Conservation (phyloP, 2,888 invertebrate species). For the Phyllotreta striolata region DNA sequence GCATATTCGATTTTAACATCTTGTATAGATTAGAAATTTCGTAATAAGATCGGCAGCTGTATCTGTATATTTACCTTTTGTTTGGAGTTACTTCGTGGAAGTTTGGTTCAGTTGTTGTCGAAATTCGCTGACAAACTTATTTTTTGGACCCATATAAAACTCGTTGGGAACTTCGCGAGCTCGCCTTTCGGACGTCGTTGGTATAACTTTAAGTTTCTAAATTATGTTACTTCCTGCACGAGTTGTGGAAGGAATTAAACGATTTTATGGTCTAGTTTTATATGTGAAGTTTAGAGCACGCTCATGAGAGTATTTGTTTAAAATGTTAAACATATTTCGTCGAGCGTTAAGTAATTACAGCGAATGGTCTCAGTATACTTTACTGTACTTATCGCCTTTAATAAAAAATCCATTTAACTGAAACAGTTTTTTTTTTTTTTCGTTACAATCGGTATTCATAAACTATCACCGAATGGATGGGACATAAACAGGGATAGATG, state of each 20-base stretch:
- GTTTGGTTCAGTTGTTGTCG: too few relatives aligned
- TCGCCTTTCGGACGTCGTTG: conserved; percentile 4
- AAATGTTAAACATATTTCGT: not conserved
- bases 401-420: too few relatives aligned
- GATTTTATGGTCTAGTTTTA: conserved; percentile 11
- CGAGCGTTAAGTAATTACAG: not conserved
- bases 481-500: not conserved
- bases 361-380: too few relatives aligned
- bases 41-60: too few relatives aligned
- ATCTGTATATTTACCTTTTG: too few relatives aligned
- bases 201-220: conserved; percentile 5
- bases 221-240: conserved; percentile 5
- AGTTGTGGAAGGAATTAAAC: conserved; percentile 9
- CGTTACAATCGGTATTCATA: too few relatives aligned
- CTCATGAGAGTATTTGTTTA: not conserved
- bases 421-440: too few relatives aligned
- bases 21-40: too few relatives aligned
- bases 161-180: conserved; percentile 3
- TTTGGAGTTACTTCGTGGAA: too few relatives aligned
- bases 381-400: too few relatives aligned
- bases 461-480: too few relatives aligned
- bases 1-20: too few relatives aligned
- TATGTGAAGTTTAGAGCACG: conserved; percentile 11
- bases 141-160: conserved; percentile 5
- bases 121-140: conserved; percentile 7